Evolutionary conservation across 2,797 vertebrate species (phyloP).

Genomic region (Hemitrygon akajei): DNA sequence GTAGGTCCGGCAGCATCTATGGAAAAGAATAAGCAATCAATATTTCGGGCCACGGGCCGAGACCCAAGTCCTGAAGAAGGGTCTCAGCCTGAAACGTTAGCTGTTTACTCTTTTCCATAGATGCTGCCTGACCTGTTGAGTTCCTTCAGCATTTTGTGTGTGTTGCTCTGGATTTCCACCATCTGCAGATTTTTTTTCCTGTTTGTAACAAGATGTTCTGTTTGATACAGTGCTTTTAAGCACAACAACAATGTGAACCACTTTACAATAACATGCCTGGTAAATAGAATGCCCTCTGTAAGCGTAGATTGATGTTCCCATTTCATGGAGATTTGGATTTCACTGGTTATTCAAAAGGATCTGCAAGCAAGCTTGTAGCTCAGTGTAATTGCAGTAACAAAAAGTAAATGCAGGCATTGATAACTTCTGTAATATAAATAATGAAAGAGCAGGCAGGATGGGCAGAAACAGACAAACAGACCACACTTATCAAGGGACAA

Average conservation of each 20-base stretch:
- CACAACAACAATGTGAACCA: background rate
- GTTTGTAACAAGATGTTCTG: background rate
- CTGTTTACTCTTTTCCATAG: too few species aligned
- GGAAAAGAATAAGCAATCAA: too few species aligned
- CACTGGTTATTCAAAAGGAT: background rate
- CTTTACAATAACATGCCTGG: background rate
- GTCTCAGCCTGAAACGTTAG: too few species aligned
- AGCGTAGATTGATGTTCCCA: background rate
- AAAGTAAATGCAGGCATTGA: background rate
- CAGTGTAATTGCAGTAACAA: background rate
- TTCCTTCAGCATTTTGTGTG: too few species aligned
- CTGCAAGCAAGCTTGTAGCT: background rate
- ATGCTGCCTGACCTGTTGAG: too few species aligned
- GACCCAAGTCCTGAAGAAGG: too few species aligned
- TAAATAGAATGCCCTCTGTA: background rate
- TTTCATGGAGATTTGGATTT: constrained; percentile 6
- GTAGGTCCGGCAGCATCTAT: too few species aligned
- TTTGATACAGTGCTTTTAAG: background rate
- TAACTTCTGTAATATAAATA: background rate
- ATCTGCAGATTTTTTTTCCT: too few species aligned
- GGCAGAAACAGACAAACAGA: background rate
- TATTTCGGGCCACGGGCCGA: too few species aligned
- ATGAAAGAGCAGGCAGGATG: background rate
- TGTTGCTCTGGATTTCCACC: too few species aligned
- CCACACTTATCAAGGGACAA: background rate